Base-by-base conservation (phyloP, 2,888 invertebrate genomes). In the Nemotelus nigrinus region DNA sequence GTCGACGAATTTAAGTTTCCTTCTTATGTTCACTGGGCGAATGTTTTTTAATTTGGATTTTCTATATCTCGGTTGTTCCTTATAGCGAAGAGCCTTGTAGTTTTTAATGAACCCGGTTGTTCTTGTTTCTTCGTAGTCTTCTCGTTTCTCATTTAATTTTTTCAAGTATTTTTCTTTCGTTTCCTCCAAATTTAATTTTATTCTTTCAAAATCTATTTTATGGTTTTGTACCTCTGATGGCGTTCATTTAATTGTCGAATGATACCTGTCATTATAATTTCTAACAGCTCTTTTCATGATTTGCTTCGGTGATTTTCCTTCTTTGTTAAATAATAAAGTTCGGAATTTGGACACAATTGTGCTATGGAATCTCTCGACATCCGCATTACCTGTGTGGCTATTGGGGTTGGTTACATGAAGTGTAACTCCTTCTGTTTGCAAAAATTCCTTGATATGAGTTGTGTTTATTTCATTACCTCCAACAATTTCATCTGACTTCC, bases 1-100 rank as follows among this genome's bases (percentile, higher is more conserved):
- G 25, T 25, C 25, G 25, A 25, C 25, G 25, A 25, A 25, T 25
- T 25, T 25, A 25, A 25, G 25, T 25, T 25, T 25, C 25, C 25
- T 25, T 25, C 25, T 25, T 25, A 25, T 25, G 25, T 25, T 25
- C 25, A 25, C 25, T 25, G 25, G 25, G 25, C 1, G 25, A 25
- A 25, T 25, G 25, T 25, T 25, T 25, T 25, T 25, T 25, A 75
- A n/a, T 7, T 75, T 75, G 7, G 47, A 3, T 75, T 75, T 75
- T 55, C 60, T 45, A 60, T 47, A 75, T 75, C 63, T 75, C 3
- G 75, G 75, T 63, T 60, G 41, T 3, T 75, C 48, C 48, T 75
- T 63, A n/a, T 74, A 58, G 57, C 74, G n/a, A 57, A 44, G 6
- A n/a, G 58, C 2, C 58, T 74, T 74, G 43, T 74, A 74, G 39